These are phyloP conservation scores for Brachionus sp. DNA, from an alignment of 1,140 invertebrate genomes.

Conservation along the genomic window DNA sequence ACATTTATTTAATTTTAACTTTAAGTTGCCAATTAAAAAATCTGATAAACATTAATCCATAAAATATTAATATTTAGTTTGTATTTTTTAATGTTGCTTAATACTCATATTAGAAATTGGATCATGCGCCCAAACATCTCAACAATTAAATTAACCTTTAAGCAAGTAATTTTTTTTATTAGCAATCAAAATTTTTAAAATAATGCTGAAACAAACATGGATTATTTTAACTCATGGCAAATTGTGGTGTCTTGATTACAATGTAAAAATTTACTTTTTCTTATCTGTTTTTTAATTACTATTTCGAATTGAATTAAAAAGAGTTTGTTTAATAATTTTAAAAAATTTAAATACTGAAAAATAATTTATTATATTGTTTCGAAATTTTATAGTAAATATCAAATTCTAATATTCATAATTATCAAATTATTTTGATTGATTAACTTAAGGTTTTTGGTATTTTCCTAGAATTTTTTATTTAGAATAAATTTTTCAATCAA, in stretches of 20 bases:
- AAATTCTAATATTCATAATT: background rate
- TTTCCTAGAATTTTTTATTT: background rate
- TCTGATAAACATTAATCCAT: background rate
- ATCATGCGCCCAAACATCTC: background rate
- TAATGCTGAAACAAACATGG: background rate
- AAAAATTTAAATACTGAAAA: background rate
- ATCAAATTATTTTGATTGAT: background rate
- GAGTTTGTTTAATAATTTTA: background rate
- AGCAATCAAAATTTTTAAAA: background rate
- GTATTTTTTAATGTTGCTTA: background rate
- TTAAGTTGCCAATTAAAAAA: background rate
- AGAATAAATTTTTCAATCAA: background rate
- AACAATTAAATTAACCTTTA: constrained; percentile 11
- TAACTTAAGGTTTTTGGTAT: background rate
- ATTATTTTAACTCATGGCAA: background rate
- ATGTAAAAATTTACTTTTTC: background rate
- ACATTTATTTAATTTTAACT: background rate
- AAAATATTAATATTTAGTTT: background rate
- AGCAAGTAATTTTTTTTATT: background rate
- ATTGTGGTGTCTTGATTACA: background rate
- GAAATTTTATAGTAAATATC: background rate
- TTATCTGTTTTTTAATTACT: background rate
- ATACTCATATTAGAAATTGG: background rate
- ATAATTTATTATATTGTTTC: background rate
- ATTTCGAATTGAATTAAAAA: too few relatives aligned